These are phyloP conservation scores for Erebia palarica DNA, from an alignment of 2,888 invertebrate species.

Conservation along the genomic window DNA sequence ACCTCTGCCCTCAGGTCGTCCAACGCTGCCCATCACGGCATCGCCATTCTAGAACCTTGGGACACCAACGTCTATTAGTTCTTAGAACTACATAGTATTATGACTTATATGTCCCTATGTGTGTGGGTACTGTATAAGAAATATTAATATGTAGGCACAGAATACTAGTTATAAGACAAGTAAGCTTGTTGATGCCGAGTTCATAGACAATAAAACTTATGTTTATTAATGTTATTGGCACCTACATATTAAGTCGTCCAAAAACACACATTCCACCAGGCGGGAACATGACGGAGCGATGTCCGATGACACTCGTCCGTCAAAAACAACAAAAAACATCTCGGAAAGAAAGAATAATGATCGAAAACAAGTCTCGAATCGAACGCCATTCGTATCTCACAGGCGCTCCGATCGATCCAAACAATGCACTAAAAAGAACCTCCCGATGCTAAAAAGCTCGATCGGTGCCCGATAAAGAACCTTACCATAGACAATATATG, in stretches of 20 bases:
- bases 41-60: no score
- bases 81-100: no score
- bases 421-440: constrained; percentile 36
- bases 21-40: no score
- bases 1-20: no score
- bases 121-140: no score
- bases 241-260: constrained; percentile 28
- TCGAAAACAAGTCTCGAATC: constrained; percentile 37
- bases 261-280: constrained; percentile 20
- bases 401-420: constrained; percentile 40
- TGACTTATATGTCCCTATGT: no score
- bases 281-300: constrained; percentile 34
- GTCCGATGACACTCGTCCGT: constrained; percentile 36
- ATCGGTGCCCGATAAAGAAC: constrained; percentile 42
- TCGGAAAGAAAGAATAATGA: constrained; percentile 36
- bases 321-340: constrained; percentile 32
- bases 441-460: constrained; percentile 23
- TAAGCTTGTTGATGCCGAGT: no score
- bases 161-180: no score
- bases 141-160: no score
- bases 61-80: no score
- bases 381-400: constrained; percentile 31
- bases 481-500: constrained; percentile 48
- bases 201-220: background rate
- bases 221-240: constrained; percentile 26